Conservation (phyloP, 2,797 vertebrate species). For the Naso thynnoides region DNA sequence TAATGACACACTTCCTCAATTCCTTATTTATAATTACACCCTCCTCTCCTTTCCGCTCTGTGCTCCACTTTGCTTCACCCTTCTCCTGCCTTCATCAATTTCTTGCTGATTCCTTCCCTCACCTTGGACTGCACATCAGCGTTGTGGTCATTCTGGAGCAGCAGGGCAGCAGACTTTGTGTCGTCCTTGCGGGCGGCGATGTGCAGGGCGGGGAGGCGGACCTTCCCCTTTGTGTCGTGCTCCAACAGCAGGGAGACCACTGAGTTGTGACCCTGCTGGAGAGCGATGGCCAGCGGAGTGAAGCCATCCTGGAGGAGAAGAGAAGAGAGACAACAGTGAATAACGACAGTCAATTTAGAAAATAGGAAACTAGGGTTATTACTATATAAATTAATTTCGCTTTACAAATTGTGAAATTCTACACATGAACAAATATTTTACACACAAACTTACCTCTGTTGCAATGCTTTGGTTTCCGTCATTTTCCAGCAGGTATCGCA, state of each 20-base stretch:
- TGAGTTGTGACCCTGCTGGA: conserved; percentile 97
- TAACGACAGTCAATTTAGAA: neutral
- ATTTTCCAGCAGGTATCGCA: conserved; percentile 95
- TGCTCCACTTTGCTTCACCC: neutral
- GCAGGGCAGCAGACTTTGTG: conserved; percentile 94
- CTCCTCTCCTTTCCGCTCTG: neutral
- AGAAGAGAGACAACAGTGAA: neutral
- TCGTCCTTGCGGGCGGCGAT: conserved; percentile 97
- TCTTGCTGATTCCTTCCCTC: conserved; percentile 19
- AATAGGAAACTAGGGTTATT: neutral
- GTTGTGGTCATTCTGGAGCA: conserved; percentile 98
- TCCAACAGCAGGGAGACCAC: conserved; percentile 95
- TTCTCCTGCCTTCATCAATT: neutral
- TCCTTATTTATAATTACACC: neutral
- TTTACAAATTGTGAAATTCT: neutral
- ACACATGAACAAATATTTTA: neutral
- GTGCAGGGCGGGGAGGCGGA: conserved; percentile 94
- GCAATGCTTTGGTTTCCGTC: conserved; percentile 98
- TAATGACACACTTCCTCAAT: conserved; percentile 10
- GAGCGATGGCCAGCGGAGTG: conserved; percentile 93
- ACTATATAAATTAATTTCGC: neutral
- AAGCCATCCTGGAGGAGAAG: conserved; percentile 89
- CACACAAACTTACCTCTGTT: conserved; percentile 88
- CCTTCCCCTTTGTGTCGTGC: conserved; percentile 97
- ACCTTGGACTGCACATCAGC: conserved; percentile 99